Percentiles rank a stretch among this genome's conserved stretches.
Evolutionary conservation across 2,888 invertebrate species (phyloP).

Genomic region (Congeria kusceri): DNA sequence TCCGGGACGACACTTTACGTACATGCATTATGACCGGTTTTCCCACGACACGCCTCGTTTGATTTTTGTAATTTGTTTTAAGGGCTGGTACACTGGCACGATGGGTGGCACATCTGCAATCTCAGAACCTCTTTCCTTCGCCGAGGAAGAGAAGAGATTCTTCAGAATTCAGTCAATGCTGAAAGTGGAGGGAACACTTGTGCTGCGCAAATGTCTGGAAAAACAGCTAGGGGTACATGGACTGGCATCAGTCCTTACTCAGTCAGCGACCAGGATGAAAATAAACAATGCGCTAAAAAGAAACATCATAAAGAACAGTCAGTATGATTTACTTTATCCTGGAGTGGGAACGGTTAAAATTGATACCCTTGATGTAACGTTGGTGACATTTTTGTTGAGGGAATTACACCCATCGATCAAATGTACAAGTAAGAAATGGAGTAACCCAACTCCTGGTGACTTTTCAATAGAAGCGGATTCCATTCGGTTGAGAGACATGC

Average conservation of each 20-base stretch:
- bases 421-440: neutral
- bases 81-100: no score
- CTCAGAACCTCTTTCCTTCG: neutral
- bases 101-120: no score
- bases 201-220: neutral
- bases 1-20: no score
- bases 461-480: neutral
- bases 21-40: no score
- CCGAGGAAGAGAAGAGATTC: neutral
- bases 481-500: neutral
- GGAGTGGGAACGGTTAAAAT: neutral
- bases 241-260: neutral
- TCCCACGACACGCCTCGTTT: no score
- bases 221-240: neutral
- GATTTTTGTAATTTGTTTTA: no score
- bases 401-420: neutral
- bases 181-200: neutral
- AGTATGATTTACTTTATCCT: neutral
- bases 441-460: neutral
- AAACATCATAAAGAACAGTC: neutral
- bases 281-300: neutral
- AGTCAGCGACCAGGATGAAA: neutral
- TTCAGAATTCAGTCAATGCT: neutral
- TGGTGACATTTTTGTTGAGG: neutral
- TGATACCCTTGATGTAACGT: neutral